Base-by-base conservation (phyloP, 2,888 invertebrate genomes). In the Sussaba pulchella region DNA sequence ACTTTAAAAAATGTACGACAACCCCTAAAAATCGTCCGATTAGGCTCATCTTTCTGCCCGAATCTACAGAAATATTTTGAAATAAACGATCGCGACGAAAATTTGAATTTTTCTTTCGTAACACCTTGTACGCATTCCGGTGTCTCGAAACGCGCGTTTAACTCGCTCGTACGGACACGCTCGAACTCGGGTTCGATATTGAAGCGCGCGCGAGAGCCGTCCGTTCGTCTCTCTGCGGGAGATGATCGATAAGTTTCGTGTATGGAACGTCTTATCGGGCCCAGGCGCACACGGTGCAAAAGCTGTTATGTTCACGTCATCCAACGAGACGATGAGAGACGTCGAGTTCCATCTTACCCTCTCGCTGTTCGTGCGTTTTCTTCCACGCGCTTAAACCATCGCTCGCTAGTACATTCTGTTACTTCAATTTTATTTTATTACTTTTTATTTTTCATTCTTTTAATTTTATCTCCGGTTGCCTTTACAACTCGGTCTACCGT, bases 221-320 rank as follows among this genome's bases (percentile, higher is more conserved):
- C 72, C 47, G 59, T 72, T 63, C 66, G 31, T 63, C 73, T 67
- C 75, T 54, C 78, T 57, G 73, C 82, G 82, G 78, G 83, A 87
- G 87, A 88, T 89, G 89, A 89, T 89, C 87, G 89, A 89, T 89
- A 89, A 88, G 86, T 88, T 84, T 86, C 85, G 85, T 87, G 86
- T 67, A 57, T 52, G 64, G 63, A 82, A 24, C 74, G 73, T 82
- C 82, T 88, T 87, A 88, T 87, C 87, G 85, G 84, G 84, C 81
- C 83, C 57, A 75, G 64, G 39, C 43, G 26, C 26, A 6, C 54
- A 24, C 83, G 72, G 70, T 86, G 86, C 87, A 85, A 31, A 31
- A 86, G 88, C 86, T 86, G 88, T 88, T 89, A 87, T 87, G 88
- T 88, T 86, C 86, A 81, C 79, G 89, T 89, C 87, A 88, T 79